Evolutionary conservation across 2,888 invertebrate species (phyloP).

Genomic region (Euphydryas editha): DNA sequence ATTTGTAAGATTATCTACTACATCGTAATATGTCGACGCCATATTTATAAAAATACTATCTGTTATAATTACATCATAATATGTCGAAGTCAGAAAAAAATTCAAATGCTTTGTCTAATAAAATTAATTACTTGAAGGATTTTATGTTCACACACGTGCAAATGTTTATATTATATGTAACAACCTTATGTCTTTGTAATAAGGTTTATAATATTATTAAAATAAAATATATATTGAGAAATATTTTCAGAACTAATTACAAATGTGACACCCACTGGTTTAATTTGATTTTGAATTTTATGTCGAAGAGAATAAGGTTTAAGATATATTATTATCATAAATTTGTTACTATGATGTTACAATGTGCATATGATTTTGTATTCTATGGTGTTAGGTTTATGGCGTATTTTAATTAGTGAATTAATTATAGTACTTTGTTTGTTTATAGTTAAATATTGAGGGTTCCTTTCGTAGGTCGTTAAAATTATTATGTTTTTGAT

Average conservation of each 20-base stretch:
- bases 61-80: too few relatives aligned
- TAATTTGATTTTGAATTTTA: neutral
- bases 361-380: too few relatives aligned
- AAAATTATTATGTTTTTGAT: neutral
- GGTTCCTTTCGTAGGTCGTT: conserved; percentile 1
- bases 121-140: neutral
- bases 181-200: neutral
- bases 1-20: too few relatives aligned
- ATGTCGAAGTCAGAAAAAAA: neutral
- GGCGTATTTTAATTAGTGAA: too few relatives aligned
- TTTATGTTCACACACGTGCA: neutral
- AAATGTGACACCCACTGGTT: too few relatives aligned
- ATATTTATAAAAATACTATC: too few relatives aligned
- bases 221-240: neutral
- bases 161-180: neutral
- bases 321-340: neutral
- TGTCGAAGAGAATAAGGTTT: neutral
- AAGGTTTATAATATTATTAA: neutral
- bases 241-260: neutral
- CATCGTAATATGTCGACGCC: too few relatives aligned
- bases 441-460: neutral
- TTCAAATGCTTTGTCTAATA: neutral
- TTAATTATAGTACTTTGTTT: neutral
- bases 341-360: neutral
- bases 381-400: too few relatives aligned